phyloP scores from a whole-genome alignment of 2,888 invertebrate species.

The Orgyia antiqua region DNA sequence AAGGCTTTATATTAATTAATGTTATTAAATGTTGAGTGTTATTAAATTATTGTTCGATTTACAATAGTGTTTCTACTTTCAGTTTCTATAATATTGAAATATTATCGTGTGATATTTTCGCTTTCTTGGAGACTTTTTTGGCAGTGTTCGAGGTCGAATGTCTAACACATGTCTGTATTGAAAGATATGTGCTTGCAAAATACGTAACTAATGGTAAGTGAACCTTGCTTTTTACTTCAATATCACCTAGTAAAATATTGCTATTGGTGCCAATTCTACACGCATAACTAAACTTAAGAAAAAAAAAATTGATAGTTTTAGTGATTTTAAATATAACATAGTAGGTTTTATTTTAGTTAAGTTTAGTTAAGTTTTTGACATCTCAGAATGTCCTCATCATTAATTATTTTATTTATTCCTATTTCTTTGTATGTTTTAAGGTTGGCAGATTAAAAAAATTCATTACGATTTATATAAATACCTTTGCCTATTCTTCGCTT shows the following conservation, averaged over 20 bases:
- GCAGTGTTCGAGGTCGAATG: conserved; percentile 65
- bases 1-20: too few species aligned
- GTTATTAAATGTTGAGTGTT: too few species aligned
- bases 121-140: conserved; percentile 63
- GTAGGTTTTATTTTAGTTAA: too few species aligned
- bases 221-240: too few species aligned
- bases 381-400: too few species aligned
- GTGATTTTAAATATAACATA: neutral
- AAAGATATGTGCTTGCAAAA: conserved; percentile 63
- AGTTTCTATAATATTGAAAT: conserved; percentile 42
- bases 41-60: too few species aligned
- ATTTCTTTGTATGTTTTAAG: conserved; percentile 34
- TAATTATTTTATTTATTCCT: too few species aligned
- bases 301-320: neutral
- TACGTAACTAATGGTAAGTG: conserved; percentile 31
- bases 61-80: too few species aligned
- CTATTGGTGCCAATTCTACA: too few species aligned
- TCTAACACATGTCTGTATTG: conserved; percentile 65
- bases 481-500: conserved; percentile 48
- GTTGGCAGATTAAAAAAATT: conserved; percentile 45
- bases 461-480: conserved; percentile 49
- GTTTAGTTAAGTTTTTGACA: too few species aligned
- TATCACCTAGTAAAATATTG: conserved; percentile 4
- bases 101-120: conserved; percentile 46
- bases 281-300: neutral